Base-by-base conservation (phyloP, 1,140 invertebrate species). In the Geopemphigus sp. region DNA sequence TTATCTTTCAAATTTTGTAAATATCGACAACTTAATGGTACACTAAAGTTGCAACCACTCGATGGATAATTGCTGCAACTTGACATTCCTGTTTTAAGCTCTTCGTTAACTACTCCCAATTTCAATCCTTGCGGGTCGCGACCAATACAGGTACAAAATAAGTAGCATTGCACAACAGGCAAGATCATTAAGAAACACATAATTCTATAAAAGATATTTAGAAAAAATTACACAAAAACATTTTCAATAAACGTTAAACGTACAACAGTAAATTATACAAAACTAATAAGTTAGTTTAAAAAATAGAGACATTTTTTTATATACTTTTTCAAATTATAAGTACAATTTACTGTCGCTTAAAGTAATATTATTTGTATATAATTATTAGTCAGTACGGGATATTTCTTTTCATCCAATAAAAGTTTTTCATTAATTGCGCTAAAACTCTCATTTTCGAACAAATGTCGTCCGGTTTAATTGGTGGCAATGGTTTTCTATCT, bases 371-470 rank as follows among this genome's bases (percentile, higher is more conserved):
- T 17, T 24, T 64, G 11, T 26, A 26, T 19, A 1, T 54, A 22
- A 29, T 72, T 6, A 19, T 5, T 59, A 57, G 81, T 81, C 85
- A 88, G 88, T 86, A 95, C 93, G 92, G 93, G 81, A 94, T 91
- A 86, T 97, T 97, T 84, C 95, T 89, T 87, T 93, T 93, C 88
- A 97, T 92, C 86, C 93, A 91, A 73, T 94, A 89, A 83, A 95
- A 92, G 86, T 97, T 98, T 84, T 98, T 98, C 88, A 94, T 92
- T 53, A 95, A 89, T 12, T 97, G 86, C 50, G 95, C 95, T 63
- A 89, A 89, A 88, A 95, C 76, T 68, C 82, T 80, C 15, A 72
- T 70, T 59, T 63, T 66, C 14, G 80, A 82, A 61, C 83, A 81
- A 24, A 73, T 76, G 17, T 32, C 63, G 24, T 81, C 72, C 47